Conservation (phyloP, 1,140 invertebrate genomes). For the Drosophila navojoa region DNA sequence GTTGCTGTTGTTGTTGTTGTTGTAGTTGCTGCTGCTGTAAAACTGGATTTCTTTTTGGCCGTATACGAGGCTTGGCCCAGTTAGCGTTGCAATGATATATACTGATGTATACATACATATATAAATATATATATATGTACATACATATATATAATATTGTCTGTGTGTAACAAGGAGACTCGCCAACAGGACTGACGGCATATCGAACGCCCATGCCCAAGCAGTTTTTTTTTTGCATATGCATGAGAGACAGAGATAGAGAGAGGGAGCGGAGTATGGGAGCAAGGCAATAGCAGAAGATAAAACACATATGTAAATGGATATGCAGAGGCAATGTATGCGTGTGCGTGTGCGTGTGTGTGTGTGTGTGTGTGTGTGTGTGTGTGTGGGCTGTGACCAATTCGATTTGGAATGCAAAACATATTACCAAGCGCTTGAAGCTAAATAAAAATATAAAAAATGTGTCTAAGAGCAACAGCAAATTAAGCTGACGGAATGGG, state of each 20-base stretch:
- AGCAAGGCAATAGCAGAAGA: constrained; percentile 9
- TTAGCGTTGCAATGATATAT: constrained; percentile 51
- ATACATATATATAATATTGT: not conserved
- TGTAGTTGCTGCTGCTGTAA: constrained; percentile 27
- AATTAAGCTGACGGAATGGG: constrained; percentile 34
- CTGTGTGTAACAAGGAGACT: constrained; percentile 31
- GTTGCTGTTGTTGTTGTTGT: constrained; percentile 34
- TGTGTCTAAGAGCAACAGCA: constrained; percentile 32
- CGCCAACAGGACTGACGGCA: constrained; percentile 68
- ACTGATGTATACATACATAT: too few species aligned
- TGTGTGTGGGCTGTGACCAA: constrained; percentile 58
- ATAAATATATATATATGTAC: constrained; percentile 22
- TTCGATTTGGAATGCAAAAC: constrained; percentile 63
- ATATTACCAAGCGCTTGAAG: constrained; percentile 22
- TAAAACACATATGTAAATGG: constrained; percentile 31
- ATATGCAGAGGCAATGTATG: constrained; percentile 11
- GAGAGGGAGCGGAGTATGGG: too few species aligned
- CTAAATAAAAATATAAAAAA: constrained; percentile 3
- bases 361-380: constrained; percentile 10
- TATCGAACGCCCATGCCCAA: constrained; percentile 65
- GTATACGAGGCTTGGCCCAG: constrained; percentile 65
- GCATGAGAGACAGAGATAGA: not conserved
- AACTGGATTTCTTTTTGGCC: constrained; percentile 70
- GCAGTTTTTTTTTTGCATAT: constrained; percentile 29
- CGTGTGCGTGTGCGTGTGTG: constrained; percentile 4